Percentiles rank a stretch among this genome's conserved stretches.
These are phyloP conservation scores for Panurus biarmicus DNA, from an alignment of 2,113 vertebrate species.

Conservation along the genomic window DNA sequence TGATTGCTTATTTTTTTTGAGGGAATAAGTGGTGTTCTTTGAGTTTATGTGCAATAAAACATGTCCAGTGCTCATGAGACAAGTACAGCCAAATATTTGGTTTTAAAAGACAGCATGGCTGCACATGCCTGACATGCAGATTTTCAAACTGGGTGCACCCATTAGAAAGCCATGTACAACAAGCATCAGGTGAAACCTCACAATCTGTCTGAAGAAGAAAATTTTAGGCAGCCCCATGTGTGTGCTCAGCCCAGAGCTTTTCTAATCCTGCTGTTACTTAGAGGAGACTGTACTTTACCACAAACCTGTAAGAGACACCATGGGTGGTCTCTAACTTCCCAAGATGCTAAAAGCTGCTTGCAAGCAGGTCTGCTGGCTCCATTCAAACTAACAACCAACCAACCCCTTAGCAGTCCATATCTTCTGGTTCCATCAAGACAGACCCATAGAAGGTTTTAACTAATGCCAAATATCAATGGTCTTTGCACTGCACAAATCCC, in stretches of 20 bases:
- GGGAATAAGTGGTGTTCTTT: background rate
- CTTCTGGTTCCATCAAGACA: background rate
- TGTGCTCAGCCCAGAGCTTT: background rate
- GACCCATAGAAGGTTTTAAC: background rate
- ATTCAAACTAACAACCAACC: background rate
- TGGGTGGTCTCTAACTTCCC: background rate
- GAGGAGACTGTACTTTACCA: background rate
- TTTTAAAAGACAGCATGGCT: background rate
- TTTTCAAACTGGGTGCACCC: background rate
- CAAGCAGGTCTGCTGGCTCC: background rate
- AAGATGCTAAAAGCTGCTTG: background rate
- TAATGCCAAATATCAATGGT: background rate
- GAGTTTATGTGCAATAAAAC: background rate
- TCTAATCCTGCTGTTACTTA: background rate
- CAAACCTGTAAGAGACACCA: background rate
- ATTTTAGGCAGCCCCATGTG: background rate
- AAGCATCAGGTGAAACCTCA: background rate
- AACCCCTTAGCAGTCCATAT: too few species aligned
- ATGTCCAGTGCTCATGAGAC: background rate
- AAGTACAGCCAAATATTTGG: background rate
- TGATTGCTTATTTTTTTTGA: background rate
- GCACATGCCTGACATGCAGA: background rate
- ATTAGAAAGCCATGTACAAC: background rate
- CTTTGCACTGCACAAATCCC: background rate
- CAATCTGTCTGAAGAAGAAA: background rate